Percentiles rank a stretch among this genome's conserved stretches.
phyloP scores from a whole-genome alignment of 2,888 invertebrate genomes.

The Leptopilina syphax region DNA sequence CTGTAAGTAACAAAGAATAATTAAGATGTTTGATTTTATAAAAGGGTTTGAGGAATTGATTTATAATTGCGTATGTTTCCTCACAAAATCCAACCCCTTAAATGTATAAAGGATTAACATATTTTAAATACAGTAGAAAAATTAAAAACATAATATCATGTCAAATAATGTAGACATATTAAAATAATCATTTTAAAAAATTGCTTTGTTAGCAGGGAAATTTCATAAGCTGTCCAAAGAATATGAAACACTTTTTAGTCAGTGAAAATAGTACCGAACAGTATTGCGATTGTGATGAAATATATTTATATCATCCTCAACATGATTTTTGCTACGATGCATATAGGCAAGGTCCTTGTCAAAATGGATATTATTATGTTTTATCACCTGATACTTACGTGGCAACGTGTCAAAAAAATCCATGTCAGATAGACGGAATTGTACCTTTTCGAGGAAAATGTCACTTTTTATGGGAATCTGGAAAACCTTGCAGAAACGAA shows the following conservation, averaged over 20 bases:
- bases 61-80: no score
- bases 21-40: no score
- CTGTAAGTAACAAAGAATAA: no score
- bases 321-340: constrained; percentile 82
- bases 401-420: constrained; percentile 82
- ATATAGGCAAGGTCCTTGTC: constrained; percentile 83
- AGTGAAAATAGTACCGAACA: background rate
- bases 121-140: no score
- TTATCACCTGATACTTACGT: constrained; percentile 78
- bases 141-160: no score
- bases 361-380: constrained; percentile 78
- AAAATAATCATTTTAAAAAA: no score
- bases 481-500: constrained; percentile 76
- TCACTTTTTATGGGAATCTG: constrained; percentile 74
- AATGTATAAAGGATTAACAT: no score
- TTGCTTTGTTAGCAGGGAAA: no score
- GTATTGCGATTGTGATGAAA: constrained; percentile 77
- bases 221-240: no score
- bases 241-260: background rate
- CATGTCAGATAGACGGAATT: constrained; percentile 79
- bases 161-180: no score
- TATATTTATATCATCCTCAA: constrained; percentile 80
- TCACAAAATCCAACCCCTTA: no score
- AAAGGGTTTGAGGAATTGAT: no score
- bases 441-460: constrained; percentile 73